A percentile compares a stretch with the other conserved stretches of the same genome.
phyloP scores from a whole-genome alignment of 2,113 vertebrate species.

The Dendrocopos noguchii region DNA sequence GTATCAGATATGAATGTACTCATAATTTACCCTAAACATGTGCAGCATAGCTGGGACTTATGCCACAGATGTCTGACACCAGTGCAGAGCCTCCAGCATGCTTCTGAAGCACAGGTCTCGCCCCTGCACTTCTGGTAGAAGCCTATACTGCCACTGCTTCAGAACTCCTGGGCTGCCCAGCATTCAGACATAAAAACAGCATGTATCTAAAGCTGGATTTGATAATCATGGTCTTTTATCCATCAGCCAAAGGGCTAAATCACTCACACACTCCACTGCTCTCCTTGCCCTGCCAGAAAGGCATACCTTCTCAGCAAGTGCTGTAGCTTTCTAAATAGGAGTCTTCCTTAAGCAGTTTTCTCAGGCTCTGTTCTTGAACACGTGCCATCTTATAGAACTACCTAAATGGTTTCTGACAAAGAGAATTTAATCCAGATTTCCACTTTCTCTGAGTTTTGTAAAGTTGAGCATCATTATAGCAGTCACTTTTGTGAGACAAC shows the following conservation, averaged over 20 bases:
- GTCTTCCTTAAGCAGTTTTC: neutral
- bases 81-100: neutral
- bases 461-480: neutral
- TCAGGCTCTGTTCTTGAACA: neutral
- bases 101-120: neutral
- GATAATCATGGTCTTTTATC: neutral
- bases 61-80: neutral
- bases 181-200: neutral
- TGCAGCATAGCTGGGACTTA: neutral
- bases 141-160: neutral
- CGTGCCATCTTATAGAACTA: neutral
- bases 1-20: neutral
- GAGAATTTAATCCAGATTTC: neutral
- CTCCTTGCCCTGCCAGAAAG: neutral
- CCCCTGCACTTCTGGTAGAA: neutral
- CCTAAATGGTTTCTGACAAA: neutral
- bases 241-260: neutral
- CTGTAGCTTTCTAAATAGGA: neutral
- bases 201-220: neutral
- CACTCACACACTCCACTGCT: neutral
- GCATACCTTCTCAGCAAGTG: neutral
- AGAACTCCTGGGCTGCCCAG: neutral
- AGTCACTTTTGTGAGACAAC: neutral
- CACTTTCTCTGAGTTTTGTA: neutral
- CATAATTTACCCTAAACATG: neutral